Conservation (phyloP, 2,888 invertebrate species). For the Acronicta leporina region DNA sequence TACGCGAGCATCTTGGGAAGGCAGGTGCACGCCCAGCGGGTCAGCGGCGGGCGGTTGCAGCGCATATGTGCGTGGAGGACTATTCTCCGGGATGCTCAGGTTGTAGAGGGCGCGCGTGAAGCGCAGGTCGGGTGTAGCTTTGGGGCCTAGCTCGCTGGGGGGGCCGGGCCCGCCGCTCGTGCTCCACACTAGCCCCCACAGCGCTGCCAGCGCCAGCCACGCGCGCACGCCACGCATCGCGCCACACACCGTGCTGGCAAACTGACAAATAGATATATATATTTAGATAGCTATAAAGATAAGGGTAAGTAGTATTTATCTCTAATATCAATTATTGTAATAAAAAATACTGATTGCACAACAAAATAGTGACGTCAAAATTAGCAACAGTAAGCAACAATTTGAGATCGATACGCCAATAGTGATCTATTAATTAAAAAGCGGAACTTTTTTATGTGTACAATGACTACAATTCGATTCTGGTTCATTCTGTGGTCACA, state of each 20-base stretch:
- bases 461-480: no score
- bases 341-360: no score
- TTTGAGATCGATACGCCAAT: no score
- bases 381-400: no score
- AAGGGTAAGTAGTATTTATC: no score
- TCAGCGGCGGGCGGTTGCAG: slow-evolving; percentile 92
- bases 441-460: no score
- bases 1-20: slow-evolving; percentile 85
- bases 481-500: no score
- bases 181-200: slow-evolving; percentile 54
- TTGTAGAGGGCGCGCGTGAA: slow-evolving; percentile 95
- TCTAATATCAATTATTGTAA: no score
- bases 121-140: slow-evolving; percentile 78
- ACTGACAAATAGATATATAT: slow-evolving; percentile 23
- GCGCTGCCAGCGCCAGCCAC: slow-evolving; percentile 41
- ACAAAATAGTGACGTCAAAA: no score
- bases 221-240: slow-evolving; percentile 53
- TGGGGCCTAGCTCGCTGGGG: slow-evolving; percentile 50
- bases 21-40: slow-evolving; percentile 93
- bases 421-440: no score
- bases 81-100: slow-evolving; percentile 97
- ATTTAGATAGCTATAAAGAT: no score
- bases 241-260: slow-evolving; percentile 42
- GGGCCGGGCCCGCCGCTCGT: slow-evolving; percentile 69
- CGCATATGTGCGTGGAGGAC: slow-evolving; percentile 96